Conservation (phyloP, 1,140 invertebrate genomes). For the Bemisia tabaci region DNA sequence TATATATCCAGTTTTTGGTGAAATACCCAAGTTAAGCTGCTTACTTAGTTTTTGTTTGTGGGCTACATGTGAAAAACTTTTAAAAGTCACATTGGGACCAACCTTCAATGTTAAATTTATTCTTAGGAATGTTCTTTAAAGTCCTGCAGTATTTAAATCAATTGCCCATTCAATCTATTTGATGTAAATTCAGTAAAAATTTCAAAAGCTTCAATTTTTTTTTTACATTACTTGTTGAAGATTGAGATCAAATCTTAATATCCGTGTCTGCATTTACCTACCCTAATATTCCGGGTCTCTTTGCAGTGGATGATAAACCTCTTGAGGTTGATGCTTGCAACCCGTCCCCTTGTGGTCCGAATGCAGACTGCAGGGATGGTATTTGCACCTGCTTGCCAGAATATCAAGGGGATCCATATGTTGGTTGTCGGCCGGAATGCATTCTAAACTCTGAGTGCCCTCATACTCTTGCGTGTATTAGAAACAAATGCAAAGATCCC, state of each 20-base stretch:
- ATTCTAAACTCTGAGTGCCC: conserved; percentile 57
- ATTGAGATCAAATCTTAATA: no score
- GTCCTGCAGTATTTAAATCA: conserved; percentile 23
- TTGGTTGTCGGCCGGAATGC: conserved; percentile 60
- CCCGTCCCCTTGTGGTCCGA: conserved; percentile 56
- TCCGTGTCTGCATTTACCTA: conserved; percentile 1
- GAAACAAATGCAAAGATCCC: conserved; percentile 62
- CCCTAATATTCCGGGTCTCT: no score
- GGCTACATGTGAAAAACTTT: background rate
- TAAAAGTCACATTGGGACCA: background rate
- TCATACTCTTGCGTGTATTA: conserved; percentile 50
- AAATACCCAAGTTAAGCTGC: no score
- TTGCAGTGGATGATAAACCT: conserved; percentile 17
- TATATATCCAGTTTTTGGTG: no score
- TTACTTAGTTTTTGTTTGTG: background rate
- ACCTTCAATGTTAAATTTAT: background rate
- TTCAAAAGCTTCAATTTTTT: no score
- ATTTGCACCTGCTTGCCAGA: conserved; percentile 56
- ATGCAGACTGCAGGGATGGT: conserved; percentile 59
- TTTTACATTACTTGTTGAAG: no score
- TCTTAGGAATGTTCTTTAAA: conserved; percentile 8
- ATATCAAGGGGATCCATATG: conserved; percentile 50
- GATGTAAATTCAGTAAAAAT: no score
- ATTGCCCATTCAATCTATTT: no score
- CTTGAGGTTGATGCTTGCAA: conserved; percentile 30